Percentiles rank a stretch among this genome's conserved stretches.
These are phyloP conservation scores for Agonopterix heracliana DNA, from an alignment of 2,888 invertebrate genomes.

Conservation along the genomic window DNA sequence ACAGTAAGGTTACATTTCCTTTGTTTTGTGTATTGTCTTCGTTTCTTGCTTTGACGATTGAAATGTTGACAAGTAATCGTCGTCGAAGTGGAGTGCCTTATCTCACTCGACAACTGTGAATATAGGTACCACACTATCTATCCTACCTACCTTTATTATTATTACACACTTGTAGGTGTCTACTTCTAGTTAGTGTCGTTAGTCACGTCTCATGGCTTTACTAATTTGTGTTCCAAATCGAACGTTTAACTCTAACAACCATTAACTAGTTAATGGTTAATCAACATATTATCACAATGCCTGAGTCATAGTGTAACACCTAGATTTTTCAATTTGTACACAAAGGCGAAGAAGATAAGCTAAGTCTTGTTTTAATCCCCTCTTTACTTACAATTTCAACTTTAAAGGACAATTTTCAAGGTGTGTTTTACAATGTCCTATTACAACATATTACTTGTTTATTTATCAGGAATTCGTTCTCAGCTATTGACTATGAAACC, in stretches of 20 bases:
- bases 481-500: too few relatives aligned
- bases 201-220: neutral
- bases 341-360: too few relatives aligned
- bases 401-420: too few relatives aligned
- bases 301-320: neutral
- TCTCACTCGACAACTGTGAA: slow-evolving; percentile 23
- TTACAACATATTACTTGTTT: too few relatives aligned
- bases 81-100: slow-evolving; percentile 42
- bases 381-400: too few relatives aligned
- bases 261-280: neutral
- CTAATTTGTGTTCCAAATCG: neutral
- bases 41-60: slow-evolving; percentile 40
- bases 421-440: too few relatives aligned
- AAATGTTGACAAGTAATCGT: slow-evolving; percentile 39
- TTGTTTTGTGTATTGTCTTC: slow-evolving; percentile 51
- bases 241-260: neutral
- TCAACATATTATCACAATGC: neutral
- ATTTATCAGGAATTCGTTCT: too few relatives aligned
- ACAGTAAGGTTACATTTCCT: slow-evolving; percentile 48
- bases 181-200: neutral
- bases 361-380: too few relatives aligned
- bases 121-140: neutral
- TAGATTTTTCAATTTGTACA: too few relatives aligned
- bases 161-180: neutral
- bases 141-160: neutral